These are phyloP conservation scores for Thereva unica DNA, from an alignment of 2,888 invertebrate genomes.

Conservation along the genomic window DNA sequence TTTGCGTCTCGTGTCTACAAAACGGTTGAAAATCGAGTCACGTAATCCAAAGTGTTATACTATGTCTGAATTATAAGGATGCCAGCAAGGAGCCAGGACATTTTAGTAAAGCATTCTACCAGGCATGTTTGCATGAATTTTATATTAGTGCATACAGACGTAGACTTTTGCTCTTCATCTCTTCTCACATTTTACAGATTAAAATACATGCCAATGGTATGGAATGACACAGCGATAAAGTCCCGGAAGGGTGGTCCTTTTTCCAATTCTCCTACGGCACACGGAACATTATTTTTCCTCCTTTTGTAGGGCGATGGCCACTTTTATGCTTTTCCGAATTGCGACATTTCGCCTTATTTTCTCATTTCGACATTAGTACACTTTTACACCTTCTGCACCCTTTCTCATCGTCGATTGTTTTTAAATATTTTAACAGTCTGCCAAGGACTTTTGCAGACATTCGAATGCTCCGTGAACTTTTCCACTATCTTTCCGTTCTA, in stretches of 20 bases:
- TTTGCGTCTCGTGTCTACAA: slow-evolving; percentile 30
- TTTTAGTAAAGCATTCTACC: slow-evolving; percentile 22
- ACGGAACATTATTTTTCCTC: slow-evolving; percentile 21
- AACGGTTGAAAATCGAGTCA: slow-evolving; percentile 44
- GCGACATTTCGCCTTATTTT: slow-evolving; percentile 28
- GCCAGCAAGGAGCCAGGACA: slow-evolving; percentile 37
- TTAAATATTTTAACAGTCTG: slow-evolving; percentile 24
- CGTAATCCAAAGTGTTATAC: slow-evolving; percentile 47
- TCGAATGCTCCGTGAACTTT: slow-evolving; percentile 4
- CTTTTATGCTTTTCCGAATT: slow-evolving; percentile 18
- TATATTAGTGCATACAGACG: slow-evolving; percentile 33
- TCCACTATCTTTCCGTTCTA: slow-evolving; percentile 21
- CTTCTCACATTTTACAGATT: slow-evolving; percentile 26
- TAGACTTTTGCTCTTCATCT: slow-evolving; percentile 7
- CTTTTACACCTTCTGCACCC: slow-evolving; percentile 32
- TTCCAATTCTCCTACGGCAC: slow-evolving; percentile 8
- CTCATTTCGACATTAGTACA: slow-evolving; percentile 14
- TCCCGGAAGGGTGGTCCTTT: slow-evolving; percentile 28
- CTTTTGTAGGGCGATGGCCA: slow-evolving; percentile 25
- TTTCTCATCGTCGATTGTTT: slow-evolving; percentile 30
- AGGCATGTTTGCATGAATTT: slow-evolving; percentile 32
- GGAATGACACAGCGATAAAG: slow-evolving; percentile 21
- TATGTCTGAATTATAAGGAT: slow-evolving; percentile 47
- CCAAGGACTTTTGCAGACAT: slow-evolving; percentile 6
- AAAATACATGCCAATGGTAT: slow-evolving; percentile 29